A percentile compares a stretch with the other conserved stretches of the same genome.
phyloP scores from a whole-genome alignment of 1,140 invertebrate genomes.

The Zaprionus ghesquierei region DNA sequence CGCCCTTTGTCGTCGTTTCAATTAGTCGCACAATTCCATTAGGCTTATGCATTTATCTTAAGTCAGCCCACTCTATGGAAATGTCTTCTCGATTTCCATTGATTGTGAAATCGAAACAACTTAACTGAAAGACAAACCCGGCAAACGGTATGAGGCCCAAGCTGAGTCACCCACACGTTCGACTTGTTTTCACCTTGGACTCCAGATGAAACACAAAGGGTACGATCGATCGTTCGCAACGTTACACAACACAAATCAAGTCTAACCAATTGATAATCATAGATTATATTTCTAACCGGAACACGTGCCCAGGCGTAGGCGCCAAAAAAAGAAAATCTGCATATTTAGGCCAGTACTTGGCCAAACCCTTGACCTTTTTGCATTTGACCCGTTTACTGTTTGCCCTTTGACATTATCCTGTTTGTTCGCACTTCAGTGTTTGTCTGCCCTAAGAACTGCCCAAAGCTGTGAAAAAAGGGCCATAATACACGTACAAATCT shows the following conservation, averaged over 20 bases:
- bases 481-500: neutral
- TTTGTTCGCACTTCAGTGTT: constrained; percentile 48
- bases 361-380: constrained; percentile 47
- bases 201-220: neutral
- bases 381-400: neutral
- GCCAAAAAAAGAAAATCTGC: constrained; percentile 1
- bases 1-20: neutral
- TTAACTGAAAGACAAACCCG: neutral
- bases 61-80: constrained; percentile 45
- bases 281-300: neutral
- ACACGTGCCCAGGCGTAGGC: neutral
- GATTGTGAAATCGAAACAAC: constrained; percentile 62
- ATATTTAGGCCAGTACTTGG: neutral
- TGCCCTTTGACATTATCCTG: constrained; percentile 60
- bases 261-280: constrained; percentile 20
- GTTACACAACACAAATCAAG: constrained; percentile 46
- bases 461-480: constrained; percentile 8
- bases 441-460: constrained; percentile 9
- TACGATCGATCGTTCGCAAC: constrained; percentile 36
- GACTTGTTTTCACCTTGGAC: constrained; percentile 17
- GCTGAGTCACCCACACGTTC: constrained; percentile 60
- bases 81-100: constrained; percentile 53
- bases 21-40: constrained; percentile 27
- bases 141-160: neutral
- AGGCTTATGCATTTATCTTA: constrained; percentile 42